Evolutionary conservation across 2,113 vertebrate species (phyloP), one percentile per base, ranked within the genome.

Genomic region (Paracanthobrama guichenoti): DNA sequence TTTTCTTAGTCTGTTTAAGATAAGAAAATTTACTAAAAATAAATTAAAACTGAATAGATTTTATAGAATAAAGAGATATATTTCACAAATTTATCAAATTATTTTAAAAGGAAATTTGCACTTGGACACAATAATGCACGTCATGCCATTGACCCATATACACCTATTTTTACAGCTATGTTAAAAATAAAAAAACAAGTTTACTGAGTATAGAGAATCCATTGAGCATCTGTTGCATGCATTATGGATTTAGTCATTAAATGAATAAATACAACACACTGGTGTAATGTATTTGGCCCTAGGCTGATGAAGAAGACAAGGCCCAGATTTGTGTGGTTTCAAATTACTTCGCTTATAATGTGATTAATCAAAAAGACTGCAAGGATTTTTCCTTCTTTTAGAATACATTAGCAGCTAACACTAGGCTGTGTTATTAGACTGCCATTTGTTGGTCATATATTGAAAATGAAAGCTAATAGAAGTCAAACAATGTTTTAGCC

Each of bases 401-500:
- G 39, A 66, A 31, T 13, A 12, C 62, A 50, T 67, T 67, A 81
- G 60, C 62, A 50, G 44, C 20, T 22, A 67, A 67, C 24, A 35
- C 46, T 81, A 44, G 79, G 16, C 28, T 81, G 44, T 35, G 24
- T 28, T 80, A 81, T 16, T 81, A 81, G 16, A 48, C 78, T 14
- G 4, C 26, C 9, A 81, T 81, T 80, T 50, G 60, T 81, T 16
- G 60, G 60, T n/a, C 79, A 35, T 67, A 64, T 64, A 81, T 31
- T 50, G 60, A 67, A 81, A 81, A 50, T 22, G 18, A 81, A 67
- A n/a, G 44, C 42, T 81, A 67, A 81, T n/a, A 31, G 26, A 81
- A 67, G 26, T 67, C 59, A 67, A 35, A 66, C 44, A 67, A 67
- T 67, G 60, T 28, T 66, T 81, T 67, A 31, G 44, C 16, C 62